phyloP scores from a whole-genome alignment of 2,888 invertebrate genomes.

The Poecilus cupreus region DNA sequence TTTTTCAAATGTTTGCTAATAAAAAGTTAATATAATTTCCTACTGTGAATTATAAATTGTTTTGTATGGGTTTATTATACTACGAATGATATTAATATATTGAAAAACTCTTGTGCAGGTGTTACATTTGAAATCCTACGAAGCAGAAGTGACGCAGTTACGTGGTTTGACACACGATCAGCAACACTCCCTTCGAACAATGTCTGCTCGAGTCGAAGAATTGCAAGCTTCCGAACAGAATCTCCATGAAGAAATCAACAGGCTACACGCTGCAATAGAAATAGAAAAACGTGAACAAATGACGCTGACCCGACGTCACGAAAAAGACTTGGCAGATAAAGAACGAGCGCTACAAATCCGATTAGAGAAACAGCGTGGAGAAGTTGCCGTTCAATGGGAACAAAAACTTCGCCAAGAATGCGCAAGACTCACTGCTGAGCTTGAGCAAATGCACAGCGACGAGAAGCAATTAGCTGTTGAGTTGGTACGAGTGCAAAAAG shows the following conservation, averaged over 20 bases:
- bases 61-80: too few species aligned
- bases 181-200: slow-evolving; percentile 75
- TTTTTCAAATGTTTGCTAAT: too few species aligned
- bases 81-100: slow-evolving; percentile 63
- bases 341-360: slow-evolving; percentile 69
- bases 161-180: slow-evolving; percentile 77
- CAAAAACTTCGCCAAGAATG: slow-evolving; percentile 78
- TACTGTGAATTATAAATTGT: too few species aligned
- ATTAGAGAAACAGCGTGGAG: slow-evolving; percentile 70
- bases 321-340: slow-evolving; percentile 72
- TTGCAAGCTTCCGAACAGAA: slow-evolving; percentile 76
- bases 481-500: slow-evolving; percentile 75
- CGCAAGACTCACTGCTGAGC: slow-evolving; percentile 77
- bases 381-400: slow-evolving; percentile 79
- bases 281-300: slow-evolving; percentile 71
- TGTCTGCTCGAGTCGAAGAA: slow-evolving; percentile 76
- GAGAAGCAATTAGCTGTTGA: slow-evolving; percentile 77
- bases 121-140: slow-evolving; percentile 75
- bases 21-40: too few species aligned
- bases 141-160: slow-evolving; percentile 76
- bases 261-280: slow-evolving; percentile 69
- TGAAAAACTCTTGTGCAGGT: background rate
- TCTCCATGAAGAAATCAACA: slow-evolving; percentile 74
- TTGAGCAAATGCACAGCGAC: slow-evolving; percentile 78
- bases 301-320: slow-evolving; percentile 70